Conservation (phyloP, 2,113 vertebrate species). For the Romanogobio albipinnatus region DNA sequence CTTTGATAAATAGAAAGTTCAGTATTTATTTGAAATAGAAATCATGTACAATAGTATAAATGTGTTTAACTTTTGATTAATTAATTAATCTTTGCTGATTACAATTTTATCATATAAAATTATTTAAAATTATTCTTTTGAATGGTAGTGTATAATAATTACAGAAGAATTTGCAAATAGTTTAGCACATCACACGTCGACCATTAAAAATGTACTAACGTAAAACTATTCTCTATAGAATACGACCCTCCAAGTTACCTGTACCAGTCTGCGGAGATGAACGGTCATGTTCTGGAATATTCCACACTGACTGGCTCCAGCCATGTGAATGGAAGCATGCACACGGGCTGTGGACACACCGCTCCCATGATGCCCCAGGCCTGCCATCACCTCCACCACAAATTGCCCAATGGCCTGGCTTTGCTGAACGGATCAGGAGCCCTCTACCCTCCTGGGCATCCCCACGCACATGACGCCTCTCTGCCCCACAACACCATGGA, state of each 20-base stretch:
- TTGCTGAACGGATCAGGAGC: constrained; percentile 76
- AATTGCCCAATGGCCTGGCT: constrained; percentile 77
- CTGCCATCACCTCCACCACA: constrained; percentile 88
- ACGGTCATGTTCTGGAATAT: constrained; percentile 86
- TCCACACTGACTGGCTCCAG: constrained; percentile 77
- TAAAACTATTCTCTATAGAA: constrained; percentile 71
- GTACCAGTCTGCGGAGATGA: constrained; percentile 86
- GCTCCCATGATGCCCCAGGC: constrained; percentile 74
- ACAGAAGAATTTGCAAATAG: not conserved
- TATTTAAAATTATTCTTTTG: not conserved
- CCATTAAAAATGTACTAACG: not conserved
- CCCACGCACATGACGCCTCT: constrained; percentile 68
- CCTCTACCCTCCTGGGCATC: constrained; percentile 74
- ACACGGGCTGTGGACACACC: constrained; percentile 74
- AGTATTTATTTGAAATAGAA: not conserved
- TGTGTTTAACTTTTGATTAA: no score
- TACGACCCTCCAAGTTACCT: constrained; percentile 90
- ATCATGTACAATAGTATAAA: no score
- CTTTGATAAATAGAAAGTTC: not conserved
- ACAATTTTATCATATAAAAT: not conserved
- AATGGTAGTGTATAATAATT: not conserved
- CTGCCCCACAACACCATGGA: constrained; percentile 70
- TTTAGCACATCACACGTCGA: not conserved
- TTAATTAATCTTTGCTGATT: not conserved
- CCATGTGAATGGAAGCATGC: constrained; percentile 79